A percentile compares a stretch with the other conserved stretches of the same genome.
These are phyloP conservation scores for Prolemur simus DNA, from an alignment of 2,113 vertebrate genomes.

Conservation along the genomic window DNA sequence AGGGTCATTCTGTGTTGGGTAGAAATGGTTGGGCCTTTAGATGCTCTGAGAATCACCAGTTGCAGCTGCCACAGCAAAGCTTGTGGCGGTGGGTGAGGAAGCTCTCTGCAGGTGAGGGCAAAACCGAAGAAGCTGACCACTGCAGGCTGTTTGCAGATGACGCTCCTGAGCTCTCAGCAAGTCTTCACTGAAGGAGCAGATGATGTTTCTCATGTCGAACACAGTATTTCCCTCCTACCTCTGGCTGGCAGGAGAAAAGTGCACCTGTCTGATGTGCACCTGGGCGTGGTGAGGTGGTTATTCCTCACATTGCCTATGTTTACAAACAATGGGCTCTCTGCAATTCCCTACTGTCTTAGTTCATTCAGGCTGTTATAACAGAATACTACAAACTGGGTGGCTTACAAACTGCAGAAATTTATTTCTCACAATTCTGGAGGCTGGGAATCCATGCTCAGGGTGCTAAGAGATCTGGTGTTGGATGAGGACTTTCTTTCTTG, in stretches of 20 bases:
- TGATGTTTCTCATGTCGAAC: too few relatives aligned
- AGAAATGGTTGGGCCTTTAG: background rate
- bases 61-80: background rate
- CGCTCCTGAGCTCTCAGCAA: background rate
- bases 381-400: background rate
- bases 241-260: background rate
- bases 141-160: background rate
- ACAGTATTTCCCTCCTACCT: background rate
- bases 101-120: background rate
- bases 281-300: background rate
- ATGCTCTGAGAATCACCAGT: background rate
- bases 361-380: background rate
- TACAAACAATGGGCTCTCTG: background rate
- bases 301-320: background rate
- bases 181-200: background rate
- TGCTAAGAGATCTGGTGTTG: background rate
- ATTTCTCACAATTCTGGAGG: background rate
- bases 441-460: background rate
- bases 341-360: background rate
- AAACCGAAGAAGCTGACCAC: background rate
- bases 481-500: background rate
- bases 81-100: background rate
- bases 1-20: background rate
- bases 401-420: background rate
- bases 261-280: too few relatives aligned